Conservation (phyloP, 1,140 invertebrate species). For the Pectinophora gossypiella region DNA sequence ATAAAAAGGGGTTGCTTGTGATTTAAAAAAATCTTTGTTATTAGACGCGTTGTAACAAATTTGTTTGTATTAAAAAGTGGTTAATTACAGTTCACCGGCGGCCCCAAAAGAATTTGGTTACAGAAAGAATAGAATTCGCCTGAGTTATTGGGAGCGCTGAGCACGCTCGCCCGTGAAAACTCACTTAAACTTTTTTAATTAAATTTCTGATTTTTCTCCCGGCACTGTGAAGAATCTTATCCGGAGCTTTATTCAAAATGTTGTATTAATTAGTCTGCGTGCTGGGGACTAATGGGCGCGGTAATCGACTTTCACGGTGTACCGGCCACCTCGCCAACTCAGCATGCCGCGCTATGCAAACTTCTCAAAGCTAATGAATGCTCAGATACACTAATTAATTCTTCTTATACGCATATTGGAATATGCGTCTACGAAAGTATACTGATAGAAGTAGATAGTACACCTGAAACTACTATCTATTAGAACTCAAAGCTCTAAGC, state of each 20-base stretch:
- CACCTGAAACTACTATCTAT: no score
- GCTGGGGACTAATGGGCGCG: constrained; percentile 47
- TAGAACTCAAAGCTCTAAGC: no score
- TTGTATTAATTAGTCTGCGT: constrained; percentile 59
- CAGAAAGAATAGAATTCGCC: constrained; percentile 54
- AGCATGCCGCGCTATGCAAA: constrained; percentile 7
- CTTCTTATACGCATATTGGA: no score
- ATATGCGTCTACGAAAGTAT: no score
- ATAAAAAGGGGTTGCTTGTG: no score
- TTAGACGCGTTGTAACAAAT: constrained; percentile 10
- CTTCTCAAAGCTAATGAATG: no score
- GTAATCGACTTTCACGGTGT: constrained; percentile 49
- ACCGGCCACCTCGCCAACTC: constrained; percentile 11
- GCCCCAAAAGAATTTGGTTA: constrained; percentile 40
- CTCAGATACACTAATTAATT: no score
- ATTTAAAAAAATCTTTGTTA: no score
- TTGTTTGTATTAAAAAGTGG: constrained; percentile 25
- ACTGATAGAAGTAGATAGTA: no score
- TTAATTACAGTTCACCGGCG: constrained; percentile 28
- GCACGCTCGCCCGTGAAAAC: constrained; percentile 62
- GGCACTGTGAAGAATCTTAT: constrained; percentile 46
- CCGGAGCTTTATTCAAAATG: constrained; percentile 56
- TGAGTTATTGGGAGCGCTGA: constrained; percentile 62
- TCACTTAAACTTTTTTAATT: constrained; percentile 74
- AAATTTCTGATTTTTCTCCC: constrained; percentile 67